These are phyloP conservation scores for Morone saxatilis DNA, from an alignment of 2,113 vertebrate species.

Conservation along the genomic window DNA sequence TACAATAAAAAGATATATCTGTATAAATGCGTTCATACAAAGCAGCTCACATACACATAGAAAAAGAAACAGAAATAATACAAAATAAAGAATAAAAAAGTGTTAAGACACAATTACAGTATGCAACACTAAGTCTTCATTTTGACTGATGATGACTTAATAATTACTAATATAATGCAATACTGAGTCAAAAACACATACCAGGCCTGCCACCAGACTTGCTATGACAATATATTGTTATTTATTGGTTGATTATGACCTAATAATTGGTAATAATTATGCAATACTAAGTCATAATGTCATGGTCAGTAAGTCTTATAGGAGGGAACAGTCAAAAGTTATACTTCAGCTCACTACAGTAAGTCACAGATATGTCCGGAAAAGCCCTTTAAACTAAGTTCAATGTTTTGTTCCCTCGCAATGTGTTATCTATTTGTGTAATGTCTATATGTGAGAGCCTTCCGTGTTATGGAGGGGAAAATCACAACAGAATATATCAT, in stretches of 20 bases:
- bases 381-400: neutral
- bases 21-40: too few relatives aligned
- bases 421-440: neutral
- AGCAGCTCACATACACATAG: too few relatives aligned
- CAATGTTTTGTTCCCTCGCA: neutral
- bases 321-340: too few relatives aligned
- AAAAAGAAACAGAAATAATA: too few relatives aligned
- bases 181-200: neutral
- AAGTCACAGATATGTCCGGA: neutral
- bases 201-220: too few relatives aligned
- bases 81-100: too few relatives aligned
- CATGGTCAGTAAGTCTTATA: neutral
- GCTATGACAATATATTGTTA: too few relatives aligned
- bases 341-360: neutral
- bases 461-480: neutral
- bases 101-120: neutral
- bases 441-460: neutral
- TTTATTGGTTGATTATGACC: neutral
- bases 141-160: neutral
- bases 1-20: too few relatives aligned
- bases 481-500: neutral
- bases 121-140: neutral
- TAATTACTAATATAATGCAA: neutral
- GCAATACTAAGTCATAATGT: neutral
- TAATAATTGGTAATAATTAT: neutral